Conservation (phyloP, 2,113 vertebrate genomes). For the Dasypus novemcinctus region DNA sequence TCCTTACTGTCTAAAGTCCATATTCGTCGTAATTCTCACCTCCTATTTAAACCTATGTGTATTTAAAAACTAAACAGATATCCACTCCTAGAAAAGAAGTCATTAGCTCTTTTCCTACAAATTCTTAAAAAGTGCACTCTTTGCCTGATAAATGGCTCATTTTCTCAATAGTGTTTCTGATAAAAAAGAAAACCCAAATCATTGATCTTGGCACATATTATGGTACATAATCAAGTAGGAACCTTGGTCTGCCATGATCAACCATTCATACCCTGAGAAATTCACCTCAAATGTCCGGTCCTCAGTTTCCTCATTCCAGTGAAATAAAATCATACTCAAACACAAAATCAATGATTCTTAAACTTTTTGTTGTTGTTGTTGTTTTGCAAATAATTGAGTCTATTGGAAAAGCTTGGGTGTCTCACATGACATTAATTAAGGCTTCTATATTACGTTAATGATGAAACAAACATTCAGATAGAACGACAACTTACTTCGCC, state of each 20-base stretch:
- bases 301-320: neutral
- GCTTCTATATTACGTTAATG: neutral
- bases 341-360: neutral
- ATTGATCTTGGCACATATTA: neutral
- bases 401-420: neutral
- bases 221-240: neutral
- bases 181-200: neutral
- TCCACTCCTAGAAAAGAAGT: neutral
- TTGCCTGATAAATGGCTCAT: neutral
- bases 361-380: neutral
- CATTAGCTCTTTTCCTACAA: neutral
- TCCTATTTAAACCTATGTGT: neutral
- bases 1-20: neutral
- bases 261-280: neutral
- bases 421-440: neutral
- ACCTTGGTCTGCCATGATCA: neutral
- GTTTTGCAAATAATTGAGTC: conserved; percentile 4
- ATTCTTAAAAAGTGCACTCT: neutral
- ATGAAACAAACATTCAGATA: conserved; percentile 2
- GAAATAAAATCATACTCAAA: neutral
- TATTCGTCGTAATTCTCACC: neutral
- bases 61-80: neutral
- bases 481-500: neutral
- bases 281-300: neutral
- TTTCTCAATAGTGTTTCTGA: neutral